These are phyloP conservation scores for Phoeniculus purpureus DNA, from an alignment of 2,797 vertebrate species.

Conservation along the genomic window DNA sequence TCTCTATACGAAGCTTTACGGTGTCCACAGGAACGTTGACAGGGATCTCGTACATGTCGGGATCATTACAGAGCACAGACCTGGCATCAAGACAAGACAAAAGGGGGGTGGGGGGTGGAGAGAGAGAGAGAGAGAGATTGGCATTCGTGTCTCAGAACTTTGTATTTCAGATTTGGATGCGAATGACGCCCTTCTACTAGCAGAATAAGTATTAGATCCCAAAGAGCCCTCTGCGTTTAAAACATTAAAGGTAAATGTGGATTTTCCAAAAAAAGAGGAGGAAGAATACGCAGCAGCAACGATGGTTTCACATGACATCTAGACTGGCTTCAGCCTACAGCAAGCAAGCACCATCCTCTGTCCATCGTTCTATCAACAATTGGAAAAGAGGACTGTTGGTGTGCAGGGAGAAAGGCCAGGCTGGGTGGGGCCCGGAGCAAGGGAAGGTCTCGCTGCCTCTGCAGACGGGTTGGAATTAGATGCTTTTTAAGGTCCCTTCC, in stretches of 20 bases:
- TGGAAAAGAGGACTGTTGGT: neutral
- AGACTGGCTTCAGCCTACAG: neutral
- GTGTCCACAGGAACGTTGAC: conserved; percentile 92
- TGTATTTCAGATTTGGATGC: neutral
- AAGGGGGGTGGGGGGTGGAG: neutral
- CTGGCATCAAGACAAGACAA: conserved; percentile 68
- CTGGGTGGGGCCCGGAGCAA: no score
- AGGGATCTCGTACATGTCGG: conserved; percentile 93
- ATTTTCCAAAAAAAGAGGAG: neutral
- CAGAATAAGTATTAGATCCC: neutral
- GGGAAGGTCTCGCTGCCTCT: no score
- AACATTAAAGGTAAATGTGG: neutral
- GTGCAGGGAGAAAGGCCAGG: no score
- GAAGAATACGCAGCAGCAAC: neutral
- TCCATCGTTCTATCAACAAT: neutral
- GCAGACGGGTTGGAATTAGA: no score
- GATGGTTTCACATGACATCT: neutral
- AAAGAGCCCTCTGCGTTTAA: neutral
- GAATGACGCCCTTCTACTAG: neutral
- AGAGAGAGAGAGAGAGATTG: neutral
- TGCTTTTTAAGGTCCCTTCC: no score
- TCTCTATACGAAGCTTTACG: conserved; percentile 92
- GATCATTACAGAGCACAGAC: conserved; percentile 92
- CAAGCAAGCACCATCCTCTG: neutral
- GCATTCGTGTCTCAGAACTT: neutral